Evolutionary conservation across 2,113 vertebrate genomes (phyloP).

Genomic region (Epinephelus fuscoguttatus): DNA sequence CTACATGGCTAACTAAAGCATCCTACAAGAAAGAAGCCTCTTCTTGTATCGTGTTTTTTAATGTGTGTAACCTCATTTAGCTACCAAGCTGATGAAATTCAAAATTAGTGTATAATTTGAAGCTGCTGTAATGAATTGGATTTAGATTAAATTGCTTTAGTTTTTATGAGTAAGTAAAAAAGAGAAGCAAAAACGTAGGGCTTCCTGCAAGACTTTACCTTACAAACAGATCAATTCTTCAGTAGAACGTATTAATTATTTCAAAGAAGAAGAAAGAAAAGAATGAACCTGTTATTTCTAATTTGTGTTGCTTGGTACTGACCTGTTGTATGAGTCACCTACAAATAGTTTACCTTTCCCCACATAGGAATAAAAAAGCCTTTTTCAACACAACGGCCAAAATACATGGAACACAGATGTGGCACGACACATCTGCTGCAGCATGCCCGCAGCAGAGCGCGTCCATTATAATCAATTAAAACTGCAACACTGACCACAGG

Average conservation of each 20-base stretch:
- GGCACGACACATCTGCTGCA: too few species aligned
- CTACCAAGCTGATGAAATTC: neutral
- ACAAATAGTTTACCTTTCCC: neutral
- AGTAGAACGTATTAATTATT: too few species aligned
- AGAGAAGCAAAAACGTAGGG: neutral
- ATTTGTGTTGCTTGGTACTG: too few species aligned
- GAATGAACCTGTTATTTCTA: too few species aligned
- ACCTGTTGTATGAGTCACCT: neutral
- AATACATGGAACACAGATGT: too few species aligned
- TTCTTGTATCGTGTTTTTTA: neutral
- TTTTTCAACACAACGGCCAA: too few species aligned
- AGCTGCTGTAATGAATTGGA: neutral
- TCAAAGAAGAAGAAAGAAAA: too few species aligned
- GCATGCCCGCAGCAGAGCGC: too few species aligned
- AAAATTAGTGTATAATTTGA: neutral
- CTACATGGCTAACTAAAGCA: neutral
- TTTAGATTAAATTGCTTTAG: neutral
- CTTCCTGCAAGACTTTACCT: too few species aligned
- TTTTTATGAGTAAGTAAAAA: neutral
- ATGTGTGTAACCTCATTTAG: neutral
- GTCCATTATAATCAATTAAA: too few species aligned
- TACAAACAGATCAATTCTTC: too few species aligned
- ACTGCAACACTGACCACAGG: too few species aligned
- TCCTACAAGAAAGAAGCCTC: neutral
- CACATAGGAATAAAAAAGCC: neutral